Base-by-base conservation (phyloP, 2,113 vertebrate genomes). In the Sylvilagus bachmani region DNA sequence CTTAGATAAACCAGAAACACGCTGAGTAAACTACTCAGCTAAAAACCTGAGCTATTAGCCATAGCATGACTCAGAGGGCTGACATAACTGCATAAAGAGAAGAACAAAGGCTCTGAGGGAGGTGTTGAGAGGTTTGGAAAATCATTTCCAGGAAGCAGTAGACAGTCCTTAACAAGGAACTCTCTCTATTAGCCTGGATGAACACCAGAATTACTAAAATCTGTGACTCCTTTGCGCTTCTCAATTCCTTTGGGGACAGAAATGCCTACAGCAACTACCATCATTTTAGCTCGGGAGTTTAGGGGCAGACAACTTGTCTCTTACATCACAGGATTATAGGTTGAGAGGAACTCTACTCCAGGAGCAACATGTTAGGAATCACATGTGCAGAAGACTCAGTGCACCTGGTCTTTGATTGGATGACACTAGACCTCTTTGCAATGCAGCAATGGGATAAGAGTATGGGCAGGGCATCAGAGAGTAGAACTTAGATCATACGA, bases 401-500 rank as follows among this genome's bases (percentile, higher is more conserved):
- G 17, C 24, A 61, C 16, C 85, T 82, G 36, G 77, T 62, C 44
- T 78, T 11, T 92, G 6, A 69, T 31, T 31, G 38, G 6, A 10
- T 80, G 14, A 27, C 16, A 44, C 29, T 84, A 29, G 14, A 83
- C 2, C 10, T 24, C 66, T 88, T 44, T 69, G 53, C 70, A 31
- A 64, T 25, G 6, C 31, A 36, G 7, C n/a, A 61, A 80, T 27
- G 6, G 13, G 22, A 36, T 36, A 27, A 31, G 11, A 36, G 44
- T 14, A 9, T 49, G 4, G 13, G 6, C 1, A 6, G 3, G 2
- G 10, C 21, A 21, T 16, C 3, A 29, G 27, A 21, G 2, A 69
- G 2, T 44, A 44, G 8, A 61, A 86, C 31, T n/a, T 70, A 5
- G 6, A 29, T 19, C 12, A 55, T 66, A 64, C 49, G 27, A 17